Evolutionary conservation across 2,113 vertebrate genomes (phyloP).

Genomic region (Excalfactoria chinensis): DNA sequence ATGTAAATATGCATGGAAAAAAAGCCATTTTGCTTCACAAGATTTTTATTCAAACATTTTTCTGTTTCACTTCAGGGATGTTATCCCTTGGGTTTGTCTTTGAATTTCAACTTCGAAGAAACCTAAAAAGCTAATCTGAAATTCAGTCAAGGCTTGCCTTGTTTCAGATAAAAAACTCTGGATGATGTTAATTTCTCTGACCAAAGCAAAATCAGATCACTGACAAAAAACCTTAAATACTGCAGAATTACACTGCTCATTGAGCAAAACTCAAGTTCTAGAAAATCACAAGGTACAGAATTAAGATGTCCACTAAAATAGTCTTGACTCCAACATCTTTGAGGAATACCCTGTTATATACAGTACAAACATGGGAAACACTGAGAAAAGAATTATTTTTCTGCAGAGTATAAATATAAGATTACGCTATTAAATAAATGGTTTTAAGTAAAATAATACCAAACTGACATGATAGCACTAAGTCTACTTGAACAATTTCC

Average conservation of each 20-base stretch:
- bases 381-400: not conserved
- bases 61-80: not conserved
- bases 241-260: not conserved
- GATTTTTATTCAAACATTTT: not conserved
- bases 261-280: not conserved
- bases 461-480: not conserved
- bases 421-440: no score
- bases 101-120: conserved; percentile 42
- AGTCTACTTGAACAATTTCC: not conserved
- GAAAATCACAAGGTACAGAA: not conserved
- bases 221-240: not conserved
- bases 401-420: not conserved
- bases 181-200: not conserved
- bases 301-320: not conserved
- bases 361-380: not conserved
- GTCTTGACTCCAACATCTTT: not conserved
- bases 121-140: not conserved
- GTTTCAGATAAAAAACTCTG: conserved; percentile 27
- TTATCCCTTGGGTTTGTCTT: conserved; percentile 21
- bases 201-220: conserved; percentile 12
- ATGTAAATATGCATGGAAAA: not conserved
- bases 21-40: not conserved
- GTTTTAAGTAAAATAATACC: not conserved
- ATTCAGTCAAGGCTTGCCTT: not conserved
- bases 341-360: not conserved